Evolutionary conservation across 2,888 invertebrate species (phyloP).

Genomic region (Hypselothyrea guttata): DNA sequence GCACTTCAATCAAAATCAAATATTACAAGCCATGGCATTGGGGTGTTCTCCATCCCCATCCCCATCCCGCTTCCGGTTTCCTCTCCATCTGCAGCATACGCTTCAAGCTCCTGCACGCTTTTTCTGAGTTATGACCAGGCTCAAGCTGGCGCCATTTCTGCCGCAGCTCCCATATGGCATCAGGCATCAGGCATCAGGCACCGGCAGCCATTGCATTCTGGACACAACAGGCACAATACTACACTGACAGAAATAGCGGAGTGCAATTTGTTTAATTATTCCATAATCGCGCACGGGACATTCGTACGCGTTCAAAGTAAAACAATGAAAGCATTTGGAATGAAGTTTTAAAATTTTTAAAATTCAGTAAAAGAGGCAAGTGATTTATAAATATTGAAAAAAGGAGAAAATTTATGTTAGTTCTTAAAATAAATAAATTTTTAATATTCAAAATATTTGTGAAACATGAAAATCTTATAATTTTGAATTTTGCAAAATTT

Average conservation of each 20-base stretch:
- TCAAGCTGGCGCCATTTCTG: constrained; percentile 10
- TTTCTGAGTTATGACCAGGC: constrained; percentile 50
- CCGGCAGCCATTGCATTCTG: constrained; percentile 20
- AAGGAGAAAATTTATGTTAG: too few relatives aligned
- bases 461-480: too few relatives aligned
- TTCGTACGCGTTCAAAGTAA: too few relatives aligned
- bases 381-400: too few relatives aligned
- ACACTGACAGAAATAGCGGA: background rate
- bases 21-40: constrained; percentile 51
- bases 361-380: too few relatives aligned
- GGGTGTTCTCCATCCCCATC: constrained; percentile 2
- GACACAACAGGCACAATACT: constrained; percentile 30
- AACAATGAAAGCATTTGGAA: too few relatives aligned
- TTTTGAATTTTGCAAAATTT: too few relatives aligned
- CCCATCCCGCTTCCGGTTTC: background rate
- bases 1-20: constrained; percentile 74
- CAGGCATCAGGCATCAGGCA: constrained; percentile 4
- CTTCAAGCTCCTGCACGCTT: constrained; percentile 3
- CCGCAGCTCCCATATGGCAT: constrained; percentile 19
- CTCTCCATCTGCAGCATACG: background rate
- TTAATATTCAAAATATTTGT: too few relatives aligned
- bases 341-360: too few relatives aligned
- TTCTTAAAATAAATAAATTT: too few relatives aligned
- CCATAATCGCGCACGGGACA: too few relatives aligned
- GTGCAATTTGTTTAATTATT: too few relatives aligned